Conservation (phyloP, 2,113 vertebrate genomes). For the Procavia capensis region DNA sequence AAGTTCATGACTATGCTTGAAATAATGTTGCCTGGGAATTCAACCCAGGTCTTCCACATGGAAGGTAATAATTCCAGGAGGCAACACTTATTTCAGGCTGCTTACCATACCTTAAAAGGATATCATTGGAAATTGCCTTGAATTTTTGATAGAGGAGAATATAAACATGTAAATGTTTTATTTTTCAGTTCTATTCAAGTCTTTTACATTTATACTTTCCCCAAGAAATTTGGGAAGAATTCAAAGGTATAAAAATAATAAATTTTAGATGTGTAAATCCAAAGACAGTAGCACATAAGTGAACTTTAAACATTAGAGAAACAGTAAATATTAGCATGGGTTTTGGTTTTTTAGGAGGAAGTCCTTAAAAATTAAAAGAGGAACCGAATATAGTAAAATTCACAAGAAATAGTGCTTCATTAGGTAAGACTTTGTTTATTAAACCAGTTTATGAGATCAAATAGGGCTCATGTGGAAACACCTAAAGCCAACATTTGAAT, state of each 20-base stretch:
- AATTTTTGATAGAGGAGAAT: conserved; percentile 12
- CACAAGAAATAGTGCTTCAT: not conserved
- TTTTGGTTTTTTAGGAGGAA: not conserved
- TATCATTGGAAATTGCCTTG: not conserved
- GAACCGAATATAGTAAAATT: not conserved
- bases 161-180: not conserved
- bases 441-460: not conserved
- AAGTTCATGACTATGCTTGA: not conserved
- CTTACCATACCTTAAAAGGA: not conserved
- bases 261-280: not conserved
- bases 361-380: conserved; percentile 39
- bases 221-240: not conserved
- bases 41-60: not conserved
- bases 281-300: not conserved
- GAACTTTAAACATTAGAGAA: not conserved
- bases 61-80: not conserved
- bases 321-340: not conserved
- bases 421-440: conserved; percentile 33
- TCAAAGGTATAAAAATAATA: conserved; percentile 2
- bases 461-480: not conserved
- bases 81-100: not conserved
- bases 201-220: not conserved
- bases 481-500: not conserved
- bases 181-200: conserved; percentile 17
- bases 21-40: not conserved